Evolutionary conservation across 2,888 invertebrate species (phyloP).

Genomic region (Exephanes ischioxanthus): DNA sequence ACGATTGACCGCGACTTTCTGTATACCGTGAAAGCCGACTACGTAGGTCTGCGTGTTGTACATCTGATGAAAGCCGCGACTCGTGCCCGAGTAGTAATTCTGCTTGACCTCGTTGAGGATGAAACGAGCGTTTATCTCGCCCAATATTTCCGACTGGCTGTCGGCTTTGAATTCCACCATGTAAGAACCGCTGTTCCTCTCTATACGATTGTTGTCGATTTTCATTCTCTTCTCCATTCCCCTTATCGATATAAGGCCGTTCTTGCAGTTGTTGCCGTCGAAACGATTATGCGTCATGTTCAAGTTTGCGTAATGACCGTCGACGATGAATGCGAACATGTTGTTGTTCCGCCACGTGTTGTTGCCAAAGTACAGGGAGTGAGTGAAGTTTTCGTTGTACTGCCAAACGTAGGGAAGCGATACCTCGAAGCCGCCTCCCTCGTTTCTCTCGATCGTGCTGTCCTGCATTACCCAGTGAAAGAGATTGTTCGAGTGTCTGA

Average conservation of each 20-base stretch:
- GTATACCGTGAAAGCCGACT: constrained; percentile 96
- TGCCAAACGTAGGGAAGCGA: constrained; percentile 97
- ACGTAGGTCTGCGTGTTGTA: constrained; percentile 90
- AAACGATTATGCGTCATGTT: constrained; percentile 95
- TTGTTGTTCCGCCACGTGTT: constrained; percentile 95
- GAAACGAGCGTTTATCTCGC: constrained; percentile 93
- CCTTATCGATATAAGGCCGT: constrained; percentile 91
- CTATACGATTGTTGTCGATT: constrained; percentile 92
- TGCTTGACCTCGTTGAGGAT: constrained; percentile 91
- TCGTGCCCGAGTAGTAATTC: constrained; percentile 87
- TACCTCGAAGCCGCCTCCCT: constrained; percentile 94
- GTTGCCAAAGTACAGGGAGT: constrained; percentile 94
- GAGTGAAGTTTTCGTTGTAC: constrained; percentile 97
- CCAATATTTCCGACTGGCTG: constrained; percentile 97
- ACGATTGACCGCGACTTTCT: constrained; percentile 95
- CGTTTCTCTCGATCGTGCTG: constrained; percentile 94
- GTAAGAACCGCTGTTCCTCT: constrained; percentile 92
- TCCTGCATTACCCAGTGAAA: constrained; percentile 97
- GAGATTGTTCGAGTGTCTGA: constrained; percentile 97
- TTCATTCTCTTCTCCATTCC: constrained; percentile 99
- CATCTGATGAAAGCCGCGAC: constrained; percentile 82
- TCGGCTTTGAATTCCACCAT: constrained; percentile 95
- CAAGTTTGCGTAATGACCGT: constrained; percentile 96
- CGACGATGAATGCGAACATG: constrained; percentile 93
- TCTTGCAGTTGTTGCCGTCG: constrained; percentile 93